Base-by-base conservation (phyloP, 2,113 vertebrate genomes). In the Brachypodius melanocephalos region DNA sequence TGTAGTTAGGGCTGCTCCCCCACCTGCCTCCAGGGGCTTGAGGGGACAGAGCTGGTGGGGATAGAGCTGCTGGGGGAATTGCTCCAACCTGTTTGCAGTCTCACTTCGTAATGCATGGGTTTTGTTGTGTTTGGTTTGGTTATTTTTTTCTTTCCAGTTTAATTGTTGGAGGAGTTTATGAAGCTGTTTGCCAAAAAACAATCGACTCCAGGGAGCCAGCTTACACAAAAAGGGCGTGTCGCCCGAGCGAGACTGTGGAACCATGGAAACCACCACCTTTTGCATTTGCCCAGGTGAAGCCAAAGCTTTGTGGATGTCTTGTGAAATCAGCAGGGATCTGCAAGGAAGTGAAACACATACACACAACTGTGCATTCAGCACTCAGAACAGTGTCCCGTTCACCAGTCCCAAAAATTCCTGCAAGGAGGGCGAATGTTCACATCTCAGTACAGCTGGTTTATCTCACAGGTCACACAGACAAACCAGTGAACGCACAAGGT, bases 211-310 rank as follows among this genome's bases (percentile, higher is more conserved):
- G 98, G 97, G 97, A 97, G 96, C 95, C 96, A 97, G 97, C 97
- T 98, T 97, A 97, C 96, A 98, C 97, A 98, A 95, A 98, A 97
- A 98, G 97, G 98, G 98, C 88, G 98, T 98, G 98, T 97, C 97
- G 4, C 93, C 86, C 63, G 20, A 83, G 95, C 43, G 67, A 97
- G 97, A 88, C 93, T 31, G 48, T 84, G 95, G 96, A 98, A 95
- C 98, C 97, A 98, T 97, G 97, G 98, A 98, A 98, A 98, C 98
- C 96, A 91, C 92, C 97, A 97, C 97, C 97, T 97, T 97, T 85
- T 96, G 82, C 78, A 81, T 97, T 93, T 57, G 96, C 96, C 97
- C 94, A 97, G 97, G 98, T 98, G 96, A 97, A 97, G 96, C 84
- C 79, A 77, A 91, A 93, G 95, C 90, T 82, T 87, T 86, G 90